Conservation (phyloP, 1,140 invertebrate species). For the Cecropterus lyciades region DNA sequence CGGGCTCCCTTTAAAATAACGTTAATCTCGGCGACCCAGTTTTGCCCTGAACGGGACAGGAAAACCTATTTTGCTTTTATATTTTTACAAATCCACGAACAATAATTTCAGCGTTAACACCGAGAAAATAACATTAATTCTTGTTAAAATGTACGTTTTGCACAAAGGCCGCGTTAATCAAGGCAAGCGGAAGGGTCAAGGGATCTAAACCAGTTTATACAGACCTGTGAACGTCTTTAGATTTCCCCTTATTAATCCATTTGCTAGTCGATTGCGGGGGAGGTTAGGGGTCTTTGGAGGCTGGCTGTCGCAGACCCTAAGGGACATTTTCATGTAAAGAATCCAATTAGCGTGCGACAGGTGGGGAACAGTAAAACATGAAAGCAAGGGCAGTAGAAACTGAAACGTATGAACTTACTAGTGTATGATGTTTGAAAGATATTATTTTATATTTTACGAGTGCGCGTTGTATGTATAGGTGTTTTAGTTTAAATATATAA, state of each 20-base stretch:
- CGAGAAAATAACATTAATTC: conserved; percentile 54
- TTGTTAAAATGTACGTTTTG: conserved; percentile 57
- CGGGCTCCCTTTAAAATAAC: background rate
- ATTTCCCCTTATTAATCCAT: conserved; percentile 3
- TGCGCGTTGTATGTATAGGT: too few relatives aligned
- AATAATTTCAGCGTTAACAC: conserved; percentile 33
- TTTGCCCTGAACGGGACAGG: conserved; percentile 3
- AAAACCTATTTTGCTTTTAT: conserved; percentile 23
- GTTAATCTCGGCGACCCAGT: conserved; percentile 19
- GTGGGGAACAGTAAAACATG: conserved; percentile 44
- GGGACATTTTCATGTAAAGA: conserved; percentile 71
- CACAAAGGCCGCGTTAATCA: conserved; percentile 64
- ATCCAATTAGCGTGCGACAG: conserved; percentile 69
- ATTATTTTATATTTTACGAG: background rate
- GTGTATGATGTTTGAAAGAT: background rate
- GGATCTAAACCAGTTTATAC: conserved; percentile 37
- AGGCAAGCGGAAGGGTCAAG: conserved; percentile 61
- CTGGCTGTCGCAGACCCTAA: conserved; percentile 35
- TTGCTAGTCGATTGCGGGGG: background rate
- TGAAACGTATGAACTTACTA: conserved; percentile 13
- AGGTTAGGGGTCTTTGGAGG: conserved; percentile 16
- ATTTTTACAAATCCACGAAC: conserved; percentile 34
- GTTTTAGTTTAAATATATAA: too few relatives aligned
- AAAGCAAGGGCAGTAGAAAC: conserved; percentile 18
- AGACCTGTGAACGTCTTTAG: conserved; percentile 37